Percentiles rank a stretch among this genome's conserved stretches.
Evolutionary conservation across 2,113 vertebrate genomes (phyloP).

Genomic region (Symphodus melops): DNA sequence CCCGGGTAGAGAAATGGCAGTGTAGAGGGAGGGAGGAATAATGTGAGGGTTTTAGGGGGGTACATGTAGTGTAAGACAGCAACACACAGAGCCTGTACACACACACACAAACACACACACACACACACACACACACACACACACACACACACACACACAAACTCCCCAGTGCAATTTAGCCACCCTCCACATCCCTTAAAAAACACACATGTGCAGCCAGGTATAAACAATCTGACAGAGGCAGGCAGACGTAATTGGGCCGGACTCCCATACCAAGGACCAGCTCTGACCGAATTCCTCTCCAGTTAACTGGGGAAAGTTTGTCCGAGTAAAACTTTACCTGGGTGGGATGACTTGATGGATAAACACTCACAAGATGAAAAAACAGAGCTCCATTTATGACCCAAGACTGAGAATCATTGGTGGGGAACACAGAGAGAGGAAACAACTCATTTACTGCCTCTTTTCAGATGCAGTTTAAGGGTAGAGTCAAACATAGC

Average conservation of each 20-base stretch:
- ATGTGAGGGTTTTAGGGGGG: slow-evolving; percentile 11
- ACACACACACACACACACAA: slow-evolving; percentile 22
- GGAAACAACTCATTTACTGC: slow-evolving; percentile 6
- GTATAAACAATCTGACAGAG: slow-evolving; percentile 79
- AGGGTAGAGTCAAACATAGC: slow-evolving; percentile 1
- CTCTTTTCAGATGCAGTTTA: not conserved
- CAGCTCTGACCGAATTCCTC: slow-evolving; percentile 50
- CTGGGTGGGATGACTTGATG: slow-evolving; percentile 54
- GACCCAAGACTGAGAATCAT: slow-evolving; percentile 28
- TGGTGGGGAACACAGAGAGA: not conserved
- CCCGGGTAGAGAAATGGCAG: slow-evolving; percentile 63
- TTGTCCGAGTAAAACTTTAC: slow-evolving; percentile 62
- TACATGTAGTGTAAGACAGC: slow-evolving; percentile 33
- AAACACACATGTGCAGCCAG: slow-evolving; percentile 73
- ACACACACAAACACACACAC: slow-evolving; percentile 19
- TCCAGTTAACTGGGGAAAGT: slow-evolving; percentile 64
- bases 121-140: slow-evolving; percentile 16
- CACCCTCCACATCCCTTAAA: slow-evolving; percentile 53
- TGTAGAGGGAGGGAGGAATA: slow-evolving; percentile 26
- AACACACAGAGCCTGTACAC: slow-evolving; percentile 8
- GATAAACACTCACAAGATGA: slow-evolving; percentile 36
- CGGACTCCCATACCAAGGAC: slow-evolving; percentile 55
- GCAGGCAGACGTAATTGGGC: slow-evolving; percentile 78
- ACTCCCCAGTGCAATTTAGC: slow-evolving; percentile 54
- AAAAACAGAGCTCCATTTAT: slow-evolving; percentile 21